Conservation (phyloP, 2,797 vertebrate species). For the Chlorospingus flavigularis region DNA sequence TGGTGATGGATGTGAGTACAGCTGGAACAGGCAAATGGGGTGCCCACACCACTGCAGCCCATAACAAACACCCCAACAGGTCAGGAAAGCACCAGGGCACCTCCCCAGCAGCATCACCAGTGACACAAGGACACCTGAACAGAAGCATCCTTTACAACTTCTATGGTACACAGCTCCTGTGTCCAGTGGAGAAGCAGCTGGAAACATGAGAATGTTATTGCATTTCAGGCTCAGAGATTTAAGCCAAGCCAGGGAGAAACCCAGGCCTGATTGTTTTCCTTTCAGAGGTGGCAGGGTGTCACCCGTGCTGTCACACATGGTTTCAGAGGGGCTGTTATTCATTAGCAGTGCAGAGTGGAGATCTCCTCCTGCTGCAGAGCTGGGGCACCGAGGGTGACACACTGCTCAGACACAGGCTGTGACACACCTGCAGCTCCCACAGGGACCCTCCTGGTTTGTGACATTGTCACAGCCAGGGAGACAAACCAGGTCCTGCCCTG, state of each 20-base stretch:
- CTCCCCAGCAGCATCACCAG: background rate
- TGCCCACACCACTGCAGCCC: background rate
- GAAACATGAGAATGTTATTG: background rate
- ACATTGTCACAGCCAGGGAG: background rate
- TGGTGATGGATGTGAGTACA: background rate
- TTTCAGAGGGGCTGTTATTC: background rate
- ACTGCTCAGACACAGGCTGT: background rate
- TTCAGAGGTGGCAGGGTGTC: background rate
- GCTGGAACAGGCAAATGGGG: background rate
- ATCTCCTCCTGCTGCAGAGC: background rate
- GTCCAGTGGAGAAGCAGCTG: background rate
- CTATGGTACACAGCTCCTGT: background rate
- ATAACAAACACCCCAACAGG: background rate
- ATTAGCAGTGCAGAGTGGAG: background rate
- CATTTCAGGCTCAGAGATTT: background rate
- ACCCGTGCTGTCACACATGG: background rate
- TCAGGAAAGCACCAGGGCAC: background rate
- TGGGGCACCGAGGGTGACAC: background rate
- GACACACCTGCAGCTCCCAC: background rate
- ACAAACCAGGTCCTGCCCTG: background rate
- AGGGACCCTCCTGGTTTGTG: background rate
- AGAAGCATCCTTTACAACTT: background rate
- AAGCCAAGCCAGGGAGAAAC: background rate
- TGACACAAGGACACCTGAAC: background rate
- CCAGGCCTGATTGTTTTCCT: background rate